A percentile compares a stretch with the other conserved stretches of the same genome.
Evolutionary conservation across 2,113 vertebrate species (phyloP).

Genomic region (Urocolius indicus): DNA sequence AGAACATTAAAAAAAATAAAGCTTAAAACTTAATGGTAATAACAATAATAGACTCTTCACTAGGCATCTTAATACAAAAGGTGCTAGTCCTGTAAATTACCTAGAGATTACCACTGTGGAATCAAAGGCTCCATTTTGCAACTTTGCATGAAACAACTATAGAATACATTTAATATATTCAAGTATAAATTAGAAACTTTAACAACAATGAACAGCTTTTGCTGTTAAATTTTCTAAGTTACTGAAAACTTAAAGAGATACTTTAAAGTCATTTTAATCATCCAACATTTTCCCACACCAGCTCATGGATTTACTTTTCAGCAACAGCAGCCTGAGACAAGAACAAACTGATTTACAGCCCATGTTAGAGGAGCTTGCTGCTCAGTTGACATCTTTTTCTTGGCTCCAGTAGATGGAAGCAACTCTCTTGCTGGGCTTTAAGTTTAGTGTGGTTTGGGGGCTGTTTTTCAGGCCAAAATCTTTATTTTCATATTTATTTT

Average conservation of each 20-base stretch:
- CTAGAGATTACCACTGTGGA: not conserved
- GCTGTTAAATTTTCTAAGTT: not conserved
- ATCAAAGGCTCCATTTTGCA: not conserved
- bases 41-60: not conserved
- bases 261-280: not conserved
- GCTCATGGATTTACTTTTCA: not conserved
- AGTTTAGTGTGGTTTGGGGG: not conserved
- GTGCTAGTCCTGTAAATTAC: not conserved
- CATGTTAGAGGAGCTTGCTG: not conserved
- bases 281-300: not conserved
- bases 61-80: not conserved
- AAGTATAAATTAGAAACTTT: not conserved
- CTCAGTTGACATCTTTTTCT: not conserved
- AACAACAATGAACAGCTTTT: not conserved
- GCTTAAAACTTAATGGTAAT: not conserved
- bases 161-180: not conserved
- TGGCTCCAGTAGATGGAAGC: slow-evolving; percentile 20
- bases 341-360: not conserved
- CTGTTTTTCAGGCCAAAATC: not conserved
- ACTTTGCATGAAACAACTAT: not conserved
- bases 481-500: slow-evolving; percentile 25
- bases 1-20: not conserved
- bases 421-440: slow-evolving; percentile 4
- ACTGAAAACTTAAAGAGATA: not conserved
- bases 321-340: not conserved